phyloP scores from a whole-genome alignment of 2,888 invertebrate genomes.

The Aporophyla nigra region DNA sequence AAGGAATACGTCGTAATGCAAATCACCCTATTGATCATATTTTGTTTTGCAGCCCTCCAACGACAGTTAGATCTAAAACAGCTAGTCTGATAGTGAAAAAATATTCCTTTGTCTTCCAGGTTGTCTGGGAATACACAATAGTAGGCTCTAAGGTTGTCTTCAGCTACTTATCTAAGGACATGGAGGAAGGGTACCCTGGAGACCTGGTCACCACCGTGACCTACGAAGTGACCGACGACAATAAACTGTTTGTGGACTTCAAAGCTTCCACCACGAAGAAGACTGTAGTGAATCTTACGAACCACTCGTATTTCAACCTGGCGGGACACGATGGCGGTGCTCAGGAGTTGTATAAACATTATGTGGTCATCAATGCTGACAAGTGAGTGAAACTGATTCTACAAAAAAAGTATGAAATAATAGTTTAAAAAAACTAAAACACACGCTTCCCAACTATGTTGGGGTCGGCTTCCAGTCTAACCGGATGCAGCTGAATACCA shows the following conservation, averaged over 20 bases:
- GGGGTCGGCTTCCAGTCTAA: no score
- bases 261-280: slow-evolving; percentile 93
- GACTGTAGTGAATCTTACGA: slow-evolving; percentile 97
- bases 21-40: no score
- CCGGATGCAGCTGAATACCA: no score
- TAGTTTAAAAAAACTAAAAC: no score
- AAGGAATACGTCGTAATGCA: no score
- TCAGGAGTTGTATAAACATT: slow-evolving; percentile 93
- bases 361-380: slow-evolving; percentile 93
- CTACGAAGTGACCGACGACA: slow-evolving; percentile 93
- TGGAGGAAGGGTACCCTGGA: slow-evolving; percentile 98
- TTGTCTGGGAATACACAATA: slow-evolving; percentile 92
- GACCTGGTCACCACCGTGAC: slow-evolving; percentile 93
- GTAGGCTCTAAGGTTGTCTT: slow-evolving; percentile 92
- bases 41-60: no score
- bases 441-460: no score
- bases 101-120: slow-evolving; percentile 73
- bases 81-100: not conserved
- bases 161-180: slow-evolving; percentile 94
- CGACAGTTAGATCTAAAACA: no score
- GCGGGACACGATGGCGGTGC: slow-evolving; percentile 95
- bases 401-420: no score
- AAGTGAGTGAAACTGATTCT: slow-evolving; percentile 79
- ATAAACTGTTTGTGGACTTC: slow-evolving; percentile 93
- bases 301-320: slow-evolving; percentile 98